Percentiles rank a stretch among this genome's conserved stretches.
phyloP scores from a whole-genome alignment of 2,888 invertebrate genomes.

The Megamerina dolium region DNA sequence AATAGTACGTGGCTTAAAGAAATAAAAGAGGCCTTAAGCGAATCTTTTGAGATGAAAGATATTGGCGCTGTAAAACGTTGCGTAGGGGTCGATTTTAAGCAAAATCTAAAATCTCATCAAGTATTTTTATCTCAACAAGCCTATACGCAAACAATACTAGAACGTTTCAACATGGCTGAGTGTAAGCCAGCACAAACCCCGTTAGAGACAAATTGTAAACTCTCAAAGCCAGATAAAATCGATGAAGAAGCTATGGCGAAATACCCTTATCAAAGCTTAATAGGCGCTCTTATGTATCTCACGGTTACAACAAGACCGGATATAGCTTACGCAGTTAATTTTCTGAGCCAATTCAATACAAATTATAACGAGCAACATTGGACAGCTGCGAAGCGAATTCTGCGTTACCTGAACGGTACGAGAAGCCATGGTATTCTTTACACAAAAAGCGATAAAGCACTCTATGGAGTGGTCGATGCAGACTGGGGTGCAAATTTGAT shows the following conservation, averaged over 20 bases:
- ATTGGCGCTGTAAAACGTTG: constrained; percentile 18
- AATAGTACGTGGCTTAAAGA: constrained; percentile 8
- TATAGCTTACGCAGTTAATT: constrained; percentile 11
- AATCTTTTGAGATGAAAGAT: constrained; percentile 20
- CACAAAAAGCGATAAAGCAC: background rate
- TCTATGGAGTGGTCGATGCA: constrained; percentile 8
- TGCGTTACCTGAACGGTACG: constrained; percentile 15
- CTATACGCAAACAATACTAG: constrained; percentile 14
- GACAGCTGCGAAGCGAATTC: constrained; percentile 16
- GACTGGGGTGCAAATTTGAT: constrained; percentile 7
- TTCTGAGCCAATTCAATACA: constrained; percentile 17
- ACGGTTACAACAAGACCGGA: constrained; percentile 18
- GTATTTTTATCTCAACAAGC: constrained; percentile 12
- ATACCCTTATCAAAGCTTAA: constrained; percentile 15
- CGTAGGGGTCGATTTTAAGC: constrained; percentile 14
- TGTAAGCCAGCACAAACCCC: constrained; percentile 14
- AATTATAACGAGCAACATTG: constrained; percentile 15
- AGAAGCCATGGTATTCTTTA: constrained; percentile 8
- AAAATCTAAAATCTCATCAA: constrained; percentile 7
- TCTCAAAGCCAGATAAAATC: constrained; percentile 4
- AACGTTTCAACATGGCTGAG: constrained; percentile 15
- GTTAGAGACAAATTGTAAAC: constrained; percentile 13
- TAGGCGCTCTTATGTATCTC: constrained; percentile 19
- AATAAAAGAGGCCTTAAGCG: constrained; percentile 10
- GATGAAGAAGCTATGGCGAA: constrained; percentile 9